phyloP scores from a whole-genome alignment of 2,888 invertebrate species.

The Rotaria macrura region DNA sequence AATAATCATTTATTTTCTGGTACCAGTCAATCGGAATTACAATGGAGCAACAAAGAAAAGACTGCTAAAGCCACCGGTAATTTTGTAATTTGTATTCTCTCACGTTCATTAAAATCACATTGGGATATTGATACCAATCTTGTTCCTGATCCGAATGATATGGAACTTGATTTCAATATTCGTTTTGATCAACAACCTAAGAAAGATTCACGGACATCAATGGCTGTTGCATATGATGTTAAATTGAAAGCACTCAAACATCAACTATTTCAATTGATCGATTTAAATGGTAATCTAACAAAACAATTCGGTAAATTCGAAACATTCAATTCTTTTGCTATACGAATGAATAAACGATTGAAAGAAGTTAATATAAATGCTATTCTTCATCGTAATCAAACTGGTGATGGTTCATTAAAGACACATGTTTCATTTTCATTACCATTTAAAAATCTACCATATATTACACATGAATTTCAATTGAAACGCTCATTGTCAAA shows the following conservation, averaged over 20 bases:
- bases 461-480: neutral
- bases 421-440: neutral
- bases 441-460: neutral
- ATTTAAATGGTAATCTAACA: neutral
- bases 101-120: neutral
- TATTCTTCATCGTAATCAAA: neutral
- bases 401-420: neutral
- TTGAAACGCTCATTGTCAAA: neutral
- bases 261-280: neutral
- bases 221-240: neutral
- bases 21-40: neutral
- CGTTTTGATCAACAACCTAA: neutral
- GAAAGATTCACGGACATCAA: neutral
- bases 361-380: neutral
- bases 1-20: neutral
- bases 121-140: constrained; percentile 3
- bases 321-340: neutral
- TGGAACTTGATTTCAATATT: neutral
- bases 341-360: neutral
- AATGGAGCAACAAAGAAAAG: neutral
- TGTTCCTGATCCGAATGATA: neutral
- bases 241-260: neutral
- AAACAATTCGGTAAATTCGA: neutral
- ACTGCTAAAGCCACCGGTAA: neutral
- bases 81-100: neutral